A percentile compares a stretch with the other conserved stretches of the same genome.
phyloP scores from a whole-genome alignment of 2,113 vertebrate genomes.

The Fulica atra region DNA sequence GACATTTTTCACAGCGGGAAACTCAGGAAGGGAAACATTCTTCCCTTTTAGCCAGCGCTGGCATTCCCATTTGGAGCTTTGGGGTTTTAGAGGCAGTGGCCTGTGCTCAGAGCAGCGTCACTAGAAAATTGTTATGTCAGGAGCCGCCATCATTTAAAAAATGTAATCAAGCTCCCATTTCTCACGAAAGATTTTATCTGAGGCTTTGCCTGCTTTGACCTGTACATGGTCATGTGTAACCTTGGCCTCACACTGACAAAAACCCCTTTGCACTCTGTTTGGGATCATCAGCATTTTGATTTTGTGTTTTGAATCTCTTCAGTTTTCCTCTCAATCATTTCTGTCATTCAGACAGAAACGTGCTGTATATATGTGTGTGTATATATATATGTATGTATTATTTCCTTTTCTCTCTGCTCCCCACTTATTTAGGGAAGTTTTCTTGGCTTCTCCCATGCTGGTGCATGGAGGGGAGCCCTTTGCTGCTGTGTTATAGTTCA shows the following conservation, averaged over 20 bases:
- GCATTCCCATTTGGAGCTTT: neutral
- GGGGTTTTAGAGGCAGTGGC: neutral
- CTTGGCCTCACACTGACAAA: neutral
- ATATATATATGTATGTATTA: too few relatives aligned
- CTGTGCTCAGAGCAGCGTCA: neutral
- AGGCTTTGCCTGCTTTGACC: neutral
- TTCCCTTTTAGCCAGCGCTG: neutral
- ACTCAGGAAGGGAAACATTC: neutral
- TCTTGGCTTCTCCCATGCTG: neutral
- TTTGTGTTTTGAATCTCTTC: neutral
- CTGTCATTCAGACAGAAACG: neutral
- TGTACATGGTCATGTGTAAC: neutral
- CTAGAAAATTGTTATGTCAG: neutral
- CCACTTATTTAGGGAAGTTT: neutral
- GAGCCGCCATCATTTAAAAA: neutral
- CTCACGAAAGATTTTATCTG: neutral
- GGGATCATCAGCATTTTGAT: neutral
- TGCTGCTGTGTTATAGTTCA: neutral
- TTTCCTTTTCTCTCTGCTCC: neutral
- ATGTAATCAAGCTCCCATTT: neutral
- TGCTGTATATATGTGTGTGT: too few relatives aligned
- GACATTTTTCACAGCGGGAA: neutral
- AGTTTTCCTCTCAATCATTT: neutral
- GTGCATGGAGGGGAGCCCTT: neutral
- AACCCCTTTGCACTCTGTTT: neutral